A percentile compares a stretch with the other conserved stretches of the same genome.
phyloP scores from a whole-genome alignment of 2,888 invertebrate genomes.

The Netelia melanura region DNA sequence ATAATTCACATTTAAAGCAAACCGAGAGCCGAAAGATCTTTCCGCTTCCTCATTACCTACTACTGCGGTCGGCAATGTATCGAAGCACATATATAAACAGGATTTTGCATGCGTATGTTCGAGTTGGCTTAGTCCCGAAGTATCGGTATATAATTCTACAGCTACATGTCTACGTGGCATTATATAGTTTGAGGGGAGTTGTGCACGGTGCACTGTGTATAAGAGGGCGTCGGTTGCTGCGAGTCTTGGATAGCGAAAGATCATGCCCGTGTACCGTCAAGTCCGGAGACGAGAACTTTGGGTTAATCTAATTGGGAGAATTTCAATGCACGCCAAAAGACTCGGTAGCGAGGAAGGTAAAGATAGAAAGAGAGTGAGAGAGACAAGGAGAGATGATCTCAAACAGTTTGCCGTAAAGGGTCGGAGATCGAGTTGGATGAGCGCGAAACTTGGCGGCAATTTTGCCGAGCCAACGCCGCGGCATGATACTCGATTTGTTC shows the following conservation, averaged over 20 bases:
- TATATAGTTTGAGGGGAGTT: too few relatives aligned
- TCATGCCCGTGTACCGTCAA: slow-evolving; percentile 5
- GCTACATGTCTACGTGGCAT: too few relatives aligned
- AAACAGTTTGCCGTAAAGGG: slow-evolving; percentile 12
- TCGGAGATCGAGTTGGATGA: slow-evolving; percentile 39
- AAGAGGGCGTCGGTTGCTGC: slow-evolving; percentile 16
- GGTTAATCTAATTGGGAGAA: slow-evolving; percentile 77
- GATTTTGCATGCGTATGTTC: not conserved
- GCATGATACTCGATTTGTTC: slow-evolving; percentile 55
- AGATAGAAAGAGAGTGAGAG: slow-evolving; percentile 3
- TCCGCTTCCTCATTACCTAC: not conserved
- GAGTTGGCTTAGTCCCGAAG: too few relatives aligned
- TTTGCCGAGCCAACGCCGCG: slow-evolving; percentile 68
- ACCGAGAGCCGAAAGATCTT: not conserved
- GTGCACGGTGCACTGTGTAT: not conserved
- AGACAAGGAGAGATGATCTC: not conserved
- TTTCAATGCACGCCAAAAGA: slow-evolving; percentile 72
- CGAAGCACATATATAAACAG: not conserved
- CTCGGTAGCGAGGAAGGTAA: not conserved
- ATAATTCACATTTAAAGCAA: not conserved
- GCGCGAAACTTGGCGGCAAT: slow-evolving; percentile 76
- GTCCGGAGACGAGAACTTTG: slow-evolving; percentile 69
- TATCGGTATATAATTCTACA: too few relatives aligned
- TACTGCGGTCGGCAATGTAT: not conserved
- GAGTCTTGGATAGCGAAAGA: slow-evolving; percentile 47